phyloP scores from a whole-genome alignment of 2,888 invertebrate species.

The Cryptocheilus praepositus region DNA sequence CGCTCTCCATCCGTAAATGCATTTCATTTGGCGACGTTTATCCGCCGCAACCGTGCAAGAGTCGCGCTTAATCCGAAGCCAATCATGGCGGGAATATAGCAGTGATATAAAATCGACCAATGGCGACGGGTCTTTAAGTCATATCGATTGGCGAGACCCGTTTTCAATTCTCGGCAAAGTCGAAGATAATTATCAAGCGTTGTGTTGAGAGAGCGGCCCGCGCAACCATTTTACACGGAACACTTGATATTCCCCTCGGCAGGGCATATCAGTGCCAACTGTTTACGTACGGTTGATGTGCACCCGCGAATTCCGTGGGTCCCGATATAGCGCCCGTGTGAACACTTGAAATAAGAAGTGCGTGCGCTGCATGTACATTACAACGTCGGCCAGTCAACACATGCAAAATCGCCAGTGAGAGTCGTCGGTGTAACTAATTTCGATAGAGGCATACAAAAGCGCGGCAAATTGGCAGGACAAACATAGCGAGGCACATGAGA shows the following conservation, averaged over 20 bases:
- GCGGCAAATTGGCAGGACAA: slow-evolving; percentile 37
- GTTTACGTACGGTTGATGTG: slow-evolving; percentile 40
- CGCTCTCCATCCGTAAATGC: neutral
- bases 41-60: neutral
- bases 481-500: too few relatives aligned
- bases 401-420: slow-evolving; percentile 3
- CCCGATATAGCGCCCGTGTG: slow-evolving; percentile 13
- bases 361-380: slow-evolving; percentile 11
- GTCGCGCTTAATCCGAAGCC: slow-evolving; percentile 14
- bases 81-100: slow-evolving; percentile 33
- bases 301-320: slow-evolving; percentile 23
- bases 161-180: slow-evolving; percentile 54
- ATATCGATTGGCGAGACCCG: slow-evolving; percentile 51
- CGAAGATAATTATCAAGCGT: slow-evolving; percentile 39
- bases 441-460: slow-evolving; percentile 35
- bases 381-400: neutral
- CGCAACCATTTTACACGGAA: slow-evolving; percentile 44
- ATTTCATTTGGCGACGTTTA: neutral
- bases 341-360: slow-evolving; percentile 20
- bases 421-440: slow-evolving; percentile 23
- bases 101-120: slow-evolving; percentile 44
- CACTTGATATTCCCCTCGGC: slow-evolving; percentile 25
- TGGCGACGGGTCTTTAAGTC: slow-evolving; percentile 42
- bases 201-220: slow-evolving; percentile 10
- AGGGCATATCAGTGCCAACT: slow-evolving; percentile 37